These are phyloP conservation scores for Halichoeres trimaculatus DNA, from an alignment of 2,113 vertebrate genomes.

Conservation along the genomic window DNA sequence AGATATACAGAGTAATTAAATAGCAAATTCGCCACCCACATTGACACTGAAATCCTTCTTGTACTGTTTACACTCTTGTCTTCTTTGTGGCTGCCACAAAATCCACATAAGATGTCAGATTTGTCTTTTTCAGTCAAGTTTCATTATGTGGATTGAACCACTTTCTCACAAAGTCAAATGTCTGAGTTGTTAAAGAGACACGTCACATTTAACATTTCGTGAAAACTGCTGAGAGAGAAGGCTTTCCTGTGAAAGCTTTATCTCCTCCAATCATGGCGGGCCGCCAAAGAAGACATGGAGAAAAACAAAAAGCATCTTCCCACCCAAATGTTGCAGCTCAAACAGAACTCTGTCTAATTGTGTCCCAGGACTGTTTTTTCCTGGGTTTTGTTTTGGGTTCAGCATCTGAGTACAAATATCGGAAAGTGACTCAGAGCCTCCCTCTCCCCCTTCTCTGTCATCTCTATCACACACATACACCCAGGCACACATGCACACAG, in stretches of 20 bases:
- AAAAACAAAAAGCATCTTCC: conserved; percentile 43
- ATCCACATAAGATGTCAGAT: conserved; percentile 44
- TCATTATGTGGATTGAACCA: conserved; percentile 11
- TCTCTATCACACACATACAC: conserved; percentile 3
- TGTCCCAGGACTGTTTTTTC: conserved; percentile 48
- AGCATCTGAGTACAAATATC: conserved; percentile 56
- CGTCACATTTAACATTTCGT: not conserved
- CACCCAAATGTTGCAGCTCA: conserved; percentile 48
- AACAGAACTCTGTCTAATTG: conserved; percentile 45
- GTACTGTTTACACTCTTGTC: conserved; percentile 42
- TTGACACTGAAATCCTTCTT: conserved; percentile 39
- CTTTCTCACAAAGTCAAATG: not conserved
- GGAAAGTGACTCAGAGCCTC: conserved; percentile 65
- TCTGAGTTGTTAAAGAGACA: conserved; percentile 12
- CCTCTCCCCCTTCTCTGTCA: not conserved
- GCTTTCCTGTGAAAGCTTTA: conserved; percentile 35
- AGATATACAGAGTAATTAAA: conserved; percentile 61
- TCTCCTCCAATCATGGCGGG: conserved; percentile 1
- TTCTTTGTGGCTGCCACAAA: conserved; percentile 32
- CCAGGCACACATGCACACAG: too few species aligned
- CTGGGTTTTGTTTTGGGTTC: conserved; percentile 60
- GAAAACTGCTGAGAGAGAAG: conserved; percentile 4
- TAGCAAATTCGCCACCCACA: conserved; percentile 68
- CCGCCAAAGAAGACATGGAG: conserved; percentile 18
- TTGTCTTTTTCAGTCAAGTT: conserved; percentile 25